A percentile compares a stretch with the other conserved stretches of the same genome.
These are phyloP conservation scores for Trissolcus basalis DNA, from an alignment of 1,140 invertebrate genomes.

Conservation along the genomic window DNA sequence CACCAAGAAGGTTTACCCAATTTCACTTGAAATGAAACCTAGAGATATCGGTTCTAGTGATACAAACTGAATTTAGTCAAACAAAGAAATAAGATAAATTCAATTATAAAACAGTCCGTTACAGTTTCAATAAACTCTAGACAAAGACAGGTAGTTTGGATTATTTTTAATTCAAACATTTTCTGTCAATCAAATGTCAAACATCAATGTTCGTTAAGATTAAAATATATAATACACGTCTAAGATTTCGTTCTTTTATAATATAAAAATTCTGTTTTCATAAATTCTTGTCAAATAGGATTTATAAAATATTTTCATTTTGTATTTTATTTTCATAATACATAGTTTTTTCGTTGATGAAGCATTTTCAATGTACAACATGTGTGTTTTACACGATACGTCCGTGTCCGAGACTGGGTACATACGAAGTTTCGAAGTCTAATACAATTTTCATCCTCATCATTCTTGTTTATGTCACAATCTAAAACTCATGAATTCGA, in stretches of 20 bases:
- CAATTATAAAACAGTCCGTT: too few relatives aligned
- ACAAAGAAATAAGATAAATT: too few relatives aligned
- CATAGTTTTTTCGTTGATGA: constrained; percentile 13
- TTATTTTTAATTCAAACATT: constrained; percentile 2
- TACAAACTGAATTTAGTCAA: too few relatives aligned
- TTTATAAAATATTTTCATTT: constrained; percentile 56
- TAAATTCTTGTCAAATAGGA: constrained; percentile 44
- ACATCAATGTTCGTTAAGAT: constrained; percentile 1
- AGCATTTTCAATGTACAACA: constrained; percentile 40
- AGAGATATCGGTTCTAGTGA: too few relatives aligned
- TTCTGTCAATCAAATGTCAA: not conserved
- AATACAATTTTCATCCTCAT: not conserved
- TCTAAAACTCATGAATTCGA: too few relatives aligned
- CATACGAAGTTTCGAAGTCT: not conserved
- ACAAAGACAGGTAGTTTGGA: not conserved
- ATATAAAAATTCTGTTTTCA: constrained; percentile 49
- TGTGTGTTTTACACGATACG: constrained; percentile 20
- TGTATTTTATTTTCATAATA: constrained; percentile 25
- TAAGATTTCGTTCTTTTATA: constrained; percentile 29
- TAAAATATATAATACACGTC: constrained; percentile 35
- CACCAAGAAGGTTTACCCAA: not conserved
- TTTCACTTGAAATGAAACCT: not conserved
- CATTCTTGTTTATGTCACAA: too few relatives aligned
- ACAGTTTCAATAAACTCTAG: too few relatives aligned
- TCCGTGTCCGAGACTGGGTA: not conserved